These are phyloP conservation scores for Telenomus remus DNA, from an alignment of 1,140 invertebrate genomes.

Conservation along the genomic window DNA sequence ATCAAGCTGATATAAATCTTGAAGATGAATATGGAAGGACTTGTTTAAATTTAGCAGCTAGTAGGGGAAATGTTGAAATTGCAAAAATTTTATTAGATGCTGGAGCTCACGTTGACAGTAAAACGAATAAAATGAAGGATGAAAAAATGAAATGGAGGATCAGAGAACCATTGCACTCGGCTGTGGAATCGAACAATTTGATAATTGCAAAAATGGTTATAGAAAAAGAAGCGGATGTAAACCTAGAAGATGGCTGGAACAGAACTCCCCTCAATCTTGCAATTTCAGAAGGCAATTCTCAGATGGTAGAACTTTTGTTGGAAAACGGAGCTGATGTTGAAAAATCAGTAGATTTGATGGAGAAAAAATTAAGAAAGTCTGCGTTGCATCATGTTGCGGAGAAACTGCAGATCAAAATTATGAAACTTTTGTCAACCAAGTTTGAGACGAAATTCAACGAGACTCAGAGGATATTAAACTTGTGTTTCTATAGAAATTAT, in stretches of 20 bases:
- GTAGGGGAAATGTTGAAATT: constrained; percentile 33
- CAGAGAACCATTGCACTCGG: constrained; percentile 47
- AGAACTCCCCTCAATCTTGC: constrained; percentile 40
- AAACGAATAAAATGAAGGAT: not conserved
- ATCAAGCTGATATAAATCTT: constrained; percentile 25
- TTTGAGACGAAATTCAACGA: constrained; percentile 34
- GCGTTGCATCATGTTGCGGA: constrained; percentile 41
- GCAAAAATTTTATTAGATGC: constrained; percentile 18
- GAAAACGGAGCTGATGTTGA: constrained; percentile 23
- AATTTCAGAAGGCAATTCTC: constrained; percentile 39
- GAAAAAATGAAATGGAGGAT: constrained; percentile 18
- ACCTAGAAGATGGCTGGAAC: constrained; percentile 34
- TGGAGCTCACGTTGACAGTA: constrained; percentile 33
- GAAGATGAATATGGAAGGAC: constrained; percentile 50
- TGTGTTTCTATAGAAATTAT: constrained; percentile 49
- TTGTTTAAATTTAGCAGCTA: constrained; percentile 42
- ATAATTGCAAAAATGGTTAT: constrained; percentile 26
- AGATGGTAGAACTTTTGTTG: constrained; percentile 37
- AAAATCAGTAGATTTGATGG: constrained; percentile 7
- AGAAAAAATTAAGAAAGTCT: constrained; percentile 23
- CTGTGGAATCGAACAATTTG: constrained; percentile 31
- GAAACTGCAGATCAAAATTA: constrained; percentile 46
- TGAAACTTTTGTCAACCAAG: constrained; percentile 38
- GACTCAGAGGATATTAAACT: constrained; percentile 36
- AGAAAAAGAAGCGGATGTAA: constrained; percentile 29